Base-by-base conservation (phyloP, 2,888 invertebrate genomes). In the Norana najaformis region DNA sequence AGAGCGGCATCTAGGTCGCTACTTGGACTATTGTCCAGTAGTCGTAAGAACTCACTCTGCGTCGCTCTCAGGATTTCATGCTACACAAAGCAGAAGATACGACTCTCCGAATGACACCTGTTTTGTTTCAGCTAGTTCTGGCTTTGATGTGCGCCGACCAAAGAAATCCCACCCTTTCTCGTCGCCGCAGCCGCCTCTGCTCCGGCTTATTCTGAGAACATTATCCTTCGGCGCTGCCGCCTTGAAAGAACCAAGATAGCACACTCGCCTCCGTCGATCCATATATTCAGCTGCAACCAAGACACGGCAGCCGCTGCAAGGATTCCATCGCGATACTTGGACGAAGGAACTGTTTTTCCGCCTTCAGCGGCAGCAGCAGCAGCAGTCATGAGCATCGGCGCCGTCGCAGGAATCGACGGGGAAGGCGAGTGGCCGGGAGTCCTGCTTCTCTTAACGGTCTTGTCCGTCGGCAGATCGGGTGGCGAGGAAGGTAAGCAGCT, bases 101-200 rank as follows among this genome's bases (percentile, higher is more conserved):
- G 35, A 85, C 85, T 85, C 85, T 35, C 23, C 85, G 36, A 36
- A 23, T 36, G 85, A 85, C 85, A 85, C 85, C 85, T 85, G 85
- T 37, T 37, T 37, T 85, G 85, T 85, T 85, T 85, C 85, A 85
- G 85, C 36, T 35, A 16, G 37, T 37, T 85, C 85, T 35, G 11
- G 85, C 85, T 85, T 85, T 85, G 85, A 85, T 85, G 85, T 85
- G 36, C 36, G 6, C 85, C 85, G 36, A 36, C 85, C 69, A 85
- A 37, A 85, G 85, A 35, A 36, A 85, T 23, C 30, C 37, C 85
- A 35, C 85, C 36, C 36, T 37, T 69, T 69, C 69, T 69, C 69
- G n/a, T 35, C 85, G 36, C 0, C 36, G 16, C 18, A 34, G 85
- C 37, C 18, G 37, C 36, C 85, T 13, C 30, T 35, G 36, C 35